Percentiles rank a stretch among this genome's conserved stretches.
Conservation (phyloP, 2,888 invertebrate species). For the Nesidiocoris tenuis region DNA sequence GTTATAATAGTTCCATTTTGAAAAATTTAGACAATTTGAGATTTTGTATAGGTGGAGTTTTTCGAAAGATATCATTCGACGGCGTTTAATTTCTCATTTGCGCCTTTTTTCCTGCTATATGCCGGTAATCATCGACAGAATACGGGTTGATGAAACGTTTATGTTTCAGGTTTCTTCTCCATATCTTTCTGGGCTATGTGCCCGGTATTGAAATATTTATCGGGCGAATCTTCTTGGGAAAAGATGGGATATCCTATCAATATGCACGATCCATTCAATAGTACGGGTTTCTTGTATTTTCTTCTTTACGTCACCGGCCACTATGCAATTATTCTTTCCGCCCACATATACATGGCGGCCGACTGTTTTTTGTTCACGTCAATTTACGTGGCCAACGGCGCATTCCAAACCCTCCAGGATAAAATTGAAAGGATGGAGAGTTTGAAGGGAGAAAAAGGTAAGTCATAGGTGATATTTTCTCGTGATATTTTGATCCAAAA, state of each 20-base stretch:
- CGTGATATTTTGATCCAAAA: no score
- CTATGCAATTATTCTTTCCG: conserved; percentile 38
- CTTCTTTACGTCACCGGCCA: conserved; percentile 32
- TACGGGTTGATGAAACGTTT: no score
- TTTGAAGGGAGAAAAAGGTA: neutral
- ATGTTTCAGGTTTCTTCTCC: conserved; percentile 11
- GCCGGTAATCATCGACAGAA: no score
- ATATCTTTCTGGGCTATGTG: conserved; percentile 38
- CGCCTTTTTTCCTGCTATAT: no score
- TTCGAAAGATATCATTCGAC: no score
- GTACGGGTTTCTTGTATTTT: conserved; percentile 8
- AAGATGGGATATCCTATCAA: conserved; percentile 38
- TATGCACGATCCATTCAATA: conserved; percentile 23
- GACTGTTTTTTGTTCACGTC: conserved; percentile 49
- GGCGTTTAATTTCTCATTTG: no score
- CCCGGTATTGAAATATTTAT: conserved; percentile 27
- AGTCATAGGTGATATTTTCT: no score
- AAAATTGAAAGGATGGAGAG: neutral
- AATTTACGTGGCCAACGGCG: conserved; percentile 44
- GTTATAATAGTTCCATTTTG: no score
- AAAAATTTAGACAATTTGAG: no score
- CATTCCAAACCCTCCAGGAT: conserved; percentile 8
- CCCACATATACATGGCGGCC: conserved; percentile 47
- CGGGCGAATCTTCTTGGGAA: conserved; percentile 10
- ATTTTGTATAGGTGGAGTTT: no score